Conservation (phyloP, 2,113 vertebrate genomes). For the Etheostoma cragini region DNA sequence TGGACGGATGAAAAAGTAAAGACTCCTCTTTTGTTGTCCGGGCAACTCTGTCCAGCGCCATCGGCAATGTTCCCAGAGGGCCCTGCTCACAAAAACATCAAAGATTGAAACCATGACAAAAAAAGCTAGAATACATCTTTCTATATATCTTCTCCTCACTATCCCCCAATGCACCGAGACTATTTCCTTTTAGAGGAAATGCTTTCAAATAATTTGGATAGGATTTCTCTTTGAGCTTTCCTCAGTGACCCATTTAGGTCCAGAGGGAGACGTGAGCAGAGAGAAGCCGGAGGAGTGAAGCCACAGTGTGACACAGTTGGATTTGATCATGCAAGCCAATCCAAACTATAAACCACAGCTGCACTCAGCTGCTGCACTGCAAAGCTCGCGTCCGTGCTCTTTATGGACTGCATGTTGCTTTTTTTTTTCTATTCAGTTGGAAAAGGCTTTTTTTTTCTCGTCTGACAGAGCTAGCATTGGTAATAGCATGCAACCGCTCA, state of each 20-base stretch:
- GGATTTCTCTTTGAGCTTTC: slow-evolving; percentile 65
- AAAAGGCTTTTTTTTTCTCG: background rate
- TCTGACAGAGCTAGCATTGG: background rate
- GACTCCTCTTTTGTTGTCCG: slow-evolving; percentile 67
- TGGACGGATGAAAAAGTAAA: slow-evolving; percentile 68
- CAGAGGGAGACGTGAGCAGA: slow-evolving; percentile 45
- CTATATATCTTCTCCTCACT: slow-evolving; percentile 21
- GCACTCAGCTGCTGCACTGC: slow-evolving; percentile 35
- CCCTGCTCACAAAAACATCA: slow-evolving; percentile 52
- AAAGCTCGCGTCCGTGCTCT: background rate
- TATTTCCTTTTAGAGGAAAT: slow-evolving; percentile 53
- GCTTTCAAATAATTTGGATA: slow-evolving; percentile 68
- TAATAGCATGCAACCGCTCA: background rate
- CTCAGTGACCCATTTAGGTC: slow-evolving; percentile 59
- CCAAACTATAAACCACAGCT: slow-evolving; percentile 42
- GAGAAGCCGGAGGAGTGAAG: slow-evolving; percentile 40
- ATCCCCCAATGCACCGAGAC: slow-evolving; percentile 41
- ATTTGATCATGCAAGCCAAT: slow-evolving; percentile 67
- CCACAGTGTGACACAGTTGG: slow-evolving; percentile 45
- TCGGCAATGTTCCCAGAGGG: slow-evolving; percentile 55
- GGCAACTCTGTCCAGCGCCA: slow-evolving; percentile 59
- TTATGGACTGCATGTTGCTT: slow-evolving; percentile 2
- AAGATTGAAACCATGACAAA: slow-evolving; percentile 53
- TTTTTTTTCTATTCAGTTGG: background rate
- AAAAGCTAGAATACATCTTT: slow-evolving; percentile 68